A percentile compares a stretch with the other conserved stretches of the same genome.
Evolutionary conservation across 1,140 invertebrate genomes (phyloP).

Genomic region (Antheraea mylitta): DNA sequence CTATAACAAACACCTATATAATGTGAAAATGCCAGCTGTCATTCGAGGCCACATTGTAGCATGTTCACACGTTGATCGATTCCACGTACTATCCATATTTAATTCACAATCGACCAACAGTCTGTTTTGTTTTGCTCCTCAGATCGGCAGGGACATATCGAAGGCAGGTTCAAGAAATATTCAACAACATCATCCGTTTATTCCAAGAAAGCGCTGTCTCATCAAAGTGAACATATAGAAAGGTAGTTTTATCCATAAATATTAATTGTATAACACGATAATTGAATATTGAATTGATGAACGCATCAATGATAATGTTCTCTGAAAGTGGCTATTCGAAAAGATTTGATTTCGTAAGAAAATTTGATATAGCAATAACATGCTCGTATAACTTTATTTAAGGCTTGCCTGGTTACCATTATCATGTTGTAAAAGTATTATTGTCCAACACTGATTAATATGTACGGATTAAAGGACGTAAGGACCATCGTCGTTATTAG

Average conservation of each 20-base stretch:
- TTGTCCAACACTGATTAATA: too few relatives aligned
- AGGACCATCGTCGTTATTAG: too few relatives aligned
- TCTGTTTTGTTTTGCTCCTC: slow-evolving; percentile 31
- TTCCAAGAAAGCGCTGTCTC: slow-evolving; percentile 71
- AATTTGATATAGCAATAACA: background rate
- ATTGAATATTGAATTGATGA: background rate
- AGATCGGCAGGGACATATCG: slow-evolving; percentile 70
- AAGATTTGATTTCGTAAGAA: background rate
- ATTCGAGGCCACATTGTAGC: slow-evolving; percentile 19
- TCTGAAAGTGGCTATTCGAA: too few relatives aligned
- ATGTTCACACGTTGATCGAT: slow-evolving; percentile 43
- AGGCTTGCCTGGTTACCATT: too few relatives aligned
- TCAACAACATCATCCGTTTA: slow-evolving; percentile 70
- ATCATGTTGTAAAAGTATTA: too few relatives aligned
- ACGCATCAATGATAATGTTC: too few relatives aligned
- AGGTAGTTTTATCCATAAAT: slow-evolving; percentile 39
- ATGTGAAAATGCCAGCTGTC: slow-evolving; percentile 17
- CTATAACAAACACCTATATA: background rate
- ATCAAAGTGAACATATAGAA: slow-evolving; percentile 70
- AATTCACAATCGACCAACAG: slow-evolving; percentile 25
- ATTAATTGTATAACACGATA: background rate
- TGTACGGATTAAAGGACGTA: too few relatives aligned
- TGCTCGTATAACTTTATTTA: too few relatives aligned
- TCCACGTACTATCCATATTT: slow-evolving; percentile 21
- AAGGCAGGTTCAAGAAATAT: slow-evolving; percentile 73